phyloP scores from a whole-genome alignment of 1,140 invertebrate genomes.

The Thaumetopoea pityocampa region DNA sequence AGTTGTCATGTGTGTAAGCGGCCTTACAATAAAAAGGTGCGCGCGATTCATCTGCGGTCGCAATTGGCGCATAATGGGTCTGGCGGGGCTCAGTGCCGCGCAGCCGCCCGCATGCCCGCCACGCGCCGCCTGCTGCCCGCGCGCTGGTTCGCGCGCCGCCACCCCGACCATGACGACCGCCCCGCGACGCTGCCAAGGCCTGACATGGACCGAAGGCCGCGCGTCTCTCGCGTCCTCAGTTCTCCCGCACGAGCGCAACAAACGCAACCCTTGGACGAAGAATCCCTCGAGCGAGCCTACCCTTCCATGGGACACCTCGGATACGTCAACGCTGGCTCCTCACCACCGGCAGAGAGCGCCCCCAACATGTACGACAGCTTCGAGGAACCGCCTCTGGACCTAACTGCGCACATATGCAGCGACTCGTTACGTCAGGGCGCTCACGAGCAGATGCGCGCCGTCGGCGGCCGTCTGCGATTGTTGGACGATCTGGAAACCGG shows the following conservation, averaged over 20 bases:
- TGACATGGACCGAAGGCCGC: constrained; percentile 52
- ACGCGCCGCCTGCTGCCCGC: constrained; percentile 49
- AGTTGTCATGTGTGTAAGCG: constrained; percentile 24
- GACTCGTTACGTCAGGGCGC: constrained; percentile 84
- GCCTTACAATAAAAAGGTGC: constrained; percentile 49
- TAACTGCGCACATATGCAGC: constrained; percentile 84
- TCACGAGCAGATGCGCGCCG: constrained; percentile 82
- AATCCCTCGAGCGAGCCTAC: constrained; percentile 79
- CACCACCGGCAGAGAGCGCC: constrained; percentile 83
- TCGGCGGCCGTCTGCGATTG: constrained; percentile 79
- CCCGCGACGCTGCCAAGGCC: constrained; percentile 26
- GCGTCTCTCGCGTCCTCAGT: constrained; percentile 44
- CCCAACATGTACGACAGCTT: constrained; percentile 86
- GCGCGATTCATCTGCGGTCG: constrained; percentile 46
- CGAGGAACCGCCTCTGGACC: constrained; percentile 81
- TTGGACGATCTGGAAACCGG: constrained; percentile 83
- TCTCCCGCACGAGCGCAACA: constrained; percentile 39
- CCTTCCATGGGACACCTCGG: constrained; percentile 81
- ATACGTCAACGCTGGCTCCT: constrained; percentile 84
- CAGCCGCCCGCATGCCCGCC: constrained; percentile 60
- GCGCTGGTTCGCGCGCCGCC: constrained; percentile 57
- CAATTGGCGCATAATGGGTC: constrained; percentile 57
- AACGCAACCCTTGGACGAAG: constrained; percentile 64
- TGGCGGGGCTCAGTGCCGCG: constrained; percentile 43
- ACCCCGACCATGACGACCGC: constrained; percentile 35